phyloP scores from a whole-genome alignment of 2,113 vertebrate genomes.

The Tamias sibiricus region DNA sequence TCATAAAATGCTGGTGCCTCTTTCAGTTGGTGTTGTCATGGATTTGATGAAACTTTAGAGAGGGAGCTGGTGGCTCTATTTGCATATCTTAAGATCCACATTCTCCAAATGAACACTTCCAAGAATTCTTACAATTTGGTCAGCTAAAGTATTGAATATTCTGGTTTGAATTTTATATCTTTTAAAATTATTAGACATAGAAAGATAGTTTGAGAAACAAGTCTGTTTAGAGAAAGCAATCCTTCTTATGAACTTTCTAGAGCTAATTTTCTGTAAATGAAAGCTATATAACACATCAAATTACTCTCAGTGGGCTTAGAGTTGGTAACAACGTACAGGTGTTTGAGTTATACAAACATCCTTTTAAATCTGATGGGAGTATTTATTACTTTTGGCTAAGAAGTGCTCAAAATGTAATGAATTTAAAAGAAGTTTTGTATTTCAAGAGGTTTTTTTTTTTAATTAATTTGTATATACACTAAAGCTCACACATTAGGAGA shows the following conservation, averaged over 20 bases:
- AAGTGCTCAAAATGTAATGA: background rate
- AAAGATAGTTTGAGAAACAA: background rate
- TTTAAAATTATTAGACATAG: background rate
- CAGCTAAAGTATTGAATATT: background rate
- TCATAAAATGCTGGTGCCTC: background rate
- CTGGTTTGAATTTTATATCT: background rate
- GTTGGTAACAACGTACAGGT: background rate
- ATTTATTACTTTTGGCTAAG: background rate
- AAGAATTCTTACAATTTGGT: background rate
- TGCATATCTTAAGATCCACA: background rate
- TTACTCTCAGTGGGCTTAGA: background rate
- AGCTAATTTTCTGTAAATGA: background rate
- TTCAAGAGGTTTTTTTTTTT: background rate
- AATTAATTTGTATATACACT: background rate
- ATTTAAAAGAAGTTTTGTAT: background rate
- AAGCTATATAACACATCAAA: background rate
- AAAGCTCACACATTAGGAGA: background rate
- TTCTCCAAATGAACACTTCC: background rate
- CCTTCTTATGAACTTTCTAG: background rate
- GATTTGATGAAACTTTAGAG: background rate
- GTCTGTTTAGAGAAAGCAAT: background rate
- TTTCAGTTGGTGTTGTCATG: background rate
- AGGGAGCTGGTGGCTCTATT: background rate
- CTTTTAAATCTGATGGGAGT: background rate
- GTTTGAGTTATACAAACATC: background rate